Percentiles rank a stretch among this genome's conserved stretches.
Conservation (phyloP, 2,113 vertebrate genomes). For the Ptilonorhynchus violaceus region DNA sequence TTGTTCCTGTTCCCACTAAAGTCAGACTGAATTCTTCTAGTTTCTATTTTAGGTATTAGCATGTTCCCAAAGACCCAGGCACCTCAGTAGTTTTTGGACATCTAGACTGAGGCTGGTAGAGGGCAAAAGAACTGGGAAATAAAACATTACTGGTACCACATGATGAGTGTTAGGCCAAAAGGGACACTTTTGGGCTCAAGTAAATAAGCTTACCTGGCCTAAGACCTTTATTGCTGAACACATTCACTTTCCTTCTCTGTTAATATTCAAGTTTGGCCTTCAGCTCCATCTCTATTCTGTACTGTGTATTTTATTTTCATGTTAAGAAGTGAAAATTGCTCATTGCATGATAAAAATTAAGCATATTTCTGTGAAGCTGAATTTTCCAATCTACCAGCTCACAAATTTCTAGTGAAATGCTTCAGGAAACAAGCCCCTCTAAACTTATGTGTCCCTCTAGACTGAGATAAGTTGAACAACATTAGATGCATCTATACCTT, state of each 20-base stretch:
- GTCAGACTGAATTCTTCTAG: neutral
- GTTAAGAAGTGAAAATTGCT: neutral
- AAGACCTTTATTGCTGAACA: neutral
- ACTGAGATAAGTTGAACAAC: slow-evolving; percentile 41
- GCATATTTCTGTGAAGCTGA: neutral
- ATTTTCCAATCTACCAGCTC: neutral
- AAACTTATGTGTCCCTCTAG: slow-evolving; percentile 45
- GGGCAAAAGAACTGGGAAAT: neutral
- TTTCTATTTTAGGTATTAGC: neutral
- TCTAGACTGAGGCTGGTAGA: neutral
- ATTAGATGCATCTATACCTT: slow-evolving; percentile 31
- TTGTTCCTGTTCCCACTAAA: neutral
- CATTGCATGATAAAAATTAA: neutral
- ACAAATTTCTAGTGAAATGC: neutral
- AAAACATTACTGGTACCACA: neutral
- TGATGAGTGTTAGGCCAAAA: neutral
- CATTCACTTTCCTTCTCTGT: neutral
- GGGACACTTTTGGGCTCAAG: neutral
- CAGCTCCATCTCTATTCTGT: neutral
- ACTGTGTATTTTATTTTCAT: neutral
- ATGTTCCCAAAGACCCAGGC: neutral
- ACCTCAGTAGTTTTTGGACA: neutral
- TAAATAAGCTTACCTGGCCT: neutral
- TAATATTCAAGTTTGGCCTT: neutral
- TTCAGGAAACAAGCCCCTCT: neutral